Percentiles rank a stretch among this genome's conserved stretches.
Evolutionary conservation across 2,797 vertebrate genomes (phyloP).

Genomic region (Natrix natrix): DNA sequence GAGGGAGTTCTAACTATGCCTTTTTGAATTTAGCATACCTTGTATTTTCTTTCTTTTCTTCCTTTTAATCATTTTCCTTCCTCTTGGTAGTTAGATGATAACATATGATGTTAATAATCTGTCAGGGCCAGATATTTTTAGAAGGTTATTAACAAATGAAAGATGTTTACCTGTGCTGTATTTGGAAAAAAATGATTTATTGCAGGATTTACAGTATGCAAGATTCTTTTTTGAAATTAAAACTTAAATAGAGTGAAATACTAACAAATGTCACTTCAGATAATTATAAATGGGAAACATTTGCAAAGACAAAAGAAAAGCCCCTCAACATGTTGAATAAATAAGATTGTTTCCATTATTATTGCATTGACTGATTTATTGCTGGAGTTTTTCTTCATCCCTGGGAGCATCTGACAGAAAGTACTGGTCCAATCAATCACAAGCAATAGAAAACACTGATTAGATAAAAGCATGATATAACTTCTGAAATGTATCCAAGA

Average conservation of each 20-base stretch:
- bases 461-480: background rate
- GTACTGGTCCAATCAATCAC: background rate
- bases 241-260: constrained; percentile 30
- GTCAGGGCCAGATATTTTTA: constrained; percentile 47
- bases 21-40: constrained; percentile 47
- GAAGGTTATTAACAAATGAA: background rate
- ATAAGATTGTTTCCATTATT: background rate
- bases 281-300: constrained; percentile 33
- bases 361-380: too few relatives aligned
- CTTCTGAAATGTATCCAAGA: background rate
- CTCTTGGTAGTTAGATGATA: constrained; percentile 43
- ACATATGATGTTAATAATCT: constrained; percentile 50
- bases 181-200: constrained; percentile 48
- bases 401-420: background rate
- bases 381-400: background rate
- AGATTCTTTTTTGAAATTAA: constrained; percentile 47
- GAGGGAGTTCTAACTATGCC: constrained; percentile 45
- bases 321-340: background rate
- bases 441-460: background rate
- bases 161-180: constrained; percentile 33
- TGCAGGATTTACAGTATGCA: constrained; percentile 38
- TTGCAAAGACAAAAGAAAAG: constrained; percentile 31
- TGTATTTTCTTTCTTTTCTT: constrained; percentile 49
- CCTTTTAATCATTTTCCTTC: constrained; percentile 39
- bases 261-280: constrained; percentile 30